Base-by-base conservation (phyloP, 2,113 vertebrate species). In the Chaenogobius annularis region DNA sequence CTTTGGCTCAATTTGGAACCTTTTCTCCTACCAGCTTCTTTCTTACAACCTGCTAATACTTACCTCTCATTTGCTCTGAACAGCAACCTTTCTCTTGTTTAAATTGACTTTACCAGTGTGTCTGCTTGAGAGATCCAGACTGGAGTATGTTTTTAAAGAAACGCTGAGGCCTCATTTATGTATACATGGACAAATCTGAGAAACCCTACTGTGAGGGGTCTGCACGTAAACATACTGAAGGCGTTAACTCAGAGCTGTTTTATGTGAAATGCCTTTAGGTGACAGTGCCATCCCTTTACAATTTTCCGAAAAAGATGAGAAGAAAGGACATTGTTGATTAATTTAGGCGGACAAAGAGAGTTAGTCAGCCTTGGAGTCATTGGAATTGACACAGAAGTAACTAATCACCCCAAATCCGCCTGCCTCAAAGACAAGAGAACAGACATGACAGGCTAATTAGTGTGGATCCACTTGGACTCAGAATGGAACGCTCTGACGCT, bases 371-470 rank as follows among this genome's bases (percentile, higher is more conserved):
- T 80, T 17, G 84, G 76, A 84, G 78, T 73, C 80, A 80, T 85
- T 70, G 68, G 68, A 84, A 86, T 86, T 87, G 84, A 84, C 79
- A 84, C 46, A 64, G 66, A 85, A 61, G 74, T 84, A 81, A 73
- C 76, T 78, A 84, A 87, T 86, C 85, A 81, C 73, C 67, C 68
- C 79, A 81, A 88, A 86, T 78, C 74, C 74, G 68, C 72, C 80
- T 17, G 78, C 78, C 82, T 78, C 40, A 83, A 85, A 89, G 83
- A 80, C 83, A 76, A 85, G 73, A 81, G 77, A 81, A 73, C 52
- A 50, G 77, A 80, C 74, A 87, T 88, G 88, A 85, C 80, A 81
- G 75, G 64, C 74, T 89, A 87, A 90, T 91, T 90, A 87, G 85
- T 85, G 83, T 72, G 77, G 80, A 70, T 86, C 71, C 75, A 73